Evolutionary conservation across 2,797 vertebrate genomes (phyloP).

Genomic region (Xerus rutilus): DNA sequence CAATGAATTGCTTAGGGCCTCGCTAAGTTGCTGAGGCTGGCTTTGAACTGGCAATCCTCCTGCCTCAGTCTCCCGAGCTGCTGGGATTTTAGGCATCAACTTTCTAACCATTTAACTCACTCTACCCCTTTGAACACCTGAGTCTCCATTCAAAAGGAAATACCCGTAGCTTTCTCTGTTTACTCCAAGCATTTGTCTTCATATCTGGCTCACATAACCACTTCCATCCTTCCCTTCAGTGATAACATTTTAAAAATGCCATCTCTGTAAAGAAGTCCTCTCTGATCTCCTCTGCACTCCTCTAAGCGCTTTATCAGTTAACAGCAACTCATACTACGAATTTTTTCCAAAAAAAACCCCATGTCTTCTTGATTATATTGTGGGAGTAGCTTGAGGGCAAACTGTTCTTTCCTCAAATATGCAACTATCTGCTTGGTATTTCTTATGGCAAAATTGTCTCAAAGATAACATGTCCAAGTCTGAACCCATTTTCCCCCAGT

Average conservation of each 20-base stretch:
- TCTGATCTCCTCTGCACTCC: background rate
- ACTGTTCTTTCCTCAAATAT: background rate
- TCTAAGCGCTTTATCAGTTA: background rate
- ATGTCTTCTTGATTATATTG: background rate
- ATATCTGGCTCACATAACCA: background rate
- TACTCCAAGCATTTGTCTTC: background rate
- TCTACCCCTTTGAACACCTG: background rate
- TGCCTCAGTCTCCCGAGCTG: too few species aligned
- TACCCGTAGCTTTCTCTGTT: background rate
- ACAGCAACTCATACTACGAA: background rate
- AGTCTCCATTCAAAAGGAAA: background rate
- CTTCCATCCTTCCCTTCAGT: background rate
- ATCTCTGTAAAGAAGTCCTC: background rate
- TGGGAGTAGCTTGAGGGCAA: background rate
- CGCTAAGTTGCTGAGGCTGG: too few species aligned
- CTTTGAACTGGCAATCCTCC: too few species aligned
- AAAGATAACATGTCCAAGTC: background rate
- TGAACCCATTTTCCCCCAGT: background rate
- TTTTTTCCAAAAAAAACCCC: background rate
- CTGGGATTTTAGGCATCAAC: too few species aligned
- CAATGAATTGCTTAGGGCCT: too few species aligned
- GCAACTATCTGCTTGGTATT: background rate
- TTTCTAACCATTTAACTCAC: background rate
- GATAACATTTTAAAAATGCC: background rate
- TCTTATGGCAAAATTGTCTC: background rate